Base-by-base conservation (phyloP, 92 coral and sea anemone genomes). In the Epizoanthus ramosus region DNA sequence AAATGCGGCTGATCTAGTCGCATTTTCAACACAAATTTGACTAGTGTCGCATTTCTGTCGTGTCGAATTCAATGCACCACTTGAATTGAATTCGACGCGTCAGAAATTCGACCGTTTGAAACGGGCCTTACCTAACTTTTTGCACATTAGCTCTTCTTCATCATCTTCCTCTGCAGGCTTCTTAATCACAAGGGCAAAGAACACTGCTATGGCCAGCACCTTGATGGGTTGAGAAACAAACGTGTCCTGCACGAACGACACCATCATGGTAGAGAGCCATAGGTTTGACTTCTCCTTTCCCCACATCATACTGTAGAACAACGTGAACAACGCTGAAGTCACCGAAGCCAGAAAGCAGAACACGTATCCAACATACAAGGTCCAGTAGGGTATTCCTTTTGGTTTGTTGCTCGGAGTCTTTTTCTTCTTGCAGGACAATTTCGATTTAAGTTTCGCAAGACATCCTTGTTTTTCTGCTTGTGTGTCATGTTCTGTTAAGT, bases 241-340 rank as follows among this genome's bases (percentile, higher is more conserved):
- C 5, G 88, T 89, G 79, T 92, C 95, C 25, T 92, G 95, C 4
- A 92, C 53, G 35, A 92, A 92, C 25, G 95, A 84, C 35, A 92
- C 72, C 24, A 63, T 56, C 90, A 92, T 89, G 1, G 95, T 83
- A 0, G 91, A 73, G 7, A 92, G 54, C 95, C 95, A 92, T 24
- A 85, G 56, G 87, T 86, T 86, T 2, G 95, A 92, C 58, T 89
- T 87, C 15, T 89, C 95, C 66, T 52, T 83, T 2, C 95, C 95
- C 95, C 95, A 92, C 95, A 92, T 92, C 95, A 92, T 92, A 79
- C 93, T 89, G 82, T 92, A 92, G 84, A 92, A 92, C 41, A 92
- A 63, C 5, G 88, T 83, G 71, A 92, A 89, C 79, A 80, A 47
- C 1, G 91, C 90, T 3, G 95, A 86, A 18, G 76, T 19, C 12